phyloP scores from a whole-genome alignment of 2,113 vertebrate species.

The Rhinichthys klamathensis region DNA sequence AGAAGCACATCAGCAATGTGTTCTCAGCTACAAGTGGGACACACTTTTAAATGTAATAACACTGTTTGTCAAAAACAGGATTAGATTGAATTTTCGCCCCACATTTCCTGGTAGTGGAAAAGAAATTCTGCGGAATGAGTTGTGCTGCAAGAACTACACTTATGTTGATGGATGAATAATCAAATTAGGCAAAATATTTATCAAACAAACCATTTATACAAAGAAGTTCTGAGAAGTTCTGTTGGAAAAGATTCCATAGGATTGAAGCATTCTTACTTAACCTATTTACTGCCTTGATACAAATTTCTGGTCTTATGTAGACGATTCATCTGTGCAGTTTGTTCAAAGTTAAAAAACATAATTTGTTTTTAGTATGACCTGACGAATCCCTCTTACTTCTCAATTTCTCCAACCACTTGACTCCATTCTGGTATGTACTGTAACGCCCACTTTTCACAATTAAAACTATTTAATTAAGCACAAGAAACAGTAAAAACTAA shows the following conservation, averaged over 20 bases:
- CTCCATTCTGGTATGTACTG: not conserved
- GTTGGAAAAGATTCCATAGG: not conserved
- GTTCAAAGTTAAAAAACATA: too few relatives aligned
- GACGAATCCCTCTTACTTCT: not conserved
- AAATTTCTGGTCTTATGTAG: too few relatives aligned
- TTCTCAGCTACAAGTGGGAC: not conserved
- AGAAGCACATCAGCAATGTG: not conserved
- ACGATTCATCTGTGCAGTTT: too few relatives aligned
- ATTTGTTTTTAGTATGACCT: too few relatives aligned
- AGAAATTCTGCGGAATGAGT: not conserved
- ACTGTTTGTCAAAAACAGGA: not conserved
- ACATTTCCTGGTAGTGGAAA: too few relatives aligned
- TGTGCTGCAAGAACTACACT: not conserved
- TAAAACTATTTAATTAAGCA: not conserved
- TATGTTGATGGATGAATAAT: not conserved
- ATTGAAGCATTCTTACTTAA: not conserved
- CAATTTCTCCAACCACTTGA: not conserved
- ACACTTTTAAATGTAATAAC: not conserved
- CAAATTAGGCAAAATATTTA: not conserved
- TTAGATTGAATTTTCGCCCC: not conserved
- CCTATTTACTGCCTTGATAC: too few relatives aligned
- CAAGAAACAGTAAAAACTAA: not conserved
- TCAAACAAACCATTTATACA: not conserved
- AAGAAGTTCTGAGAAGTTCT: not conserved
- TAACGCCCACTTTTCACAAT: not conserved